A percentile compares a stretch with the other conserved stretches of the same genome.
Conservation (phyloP, 2,888 invertebrate genomes). For the Xanthostigma xanthostigma region DNA sequence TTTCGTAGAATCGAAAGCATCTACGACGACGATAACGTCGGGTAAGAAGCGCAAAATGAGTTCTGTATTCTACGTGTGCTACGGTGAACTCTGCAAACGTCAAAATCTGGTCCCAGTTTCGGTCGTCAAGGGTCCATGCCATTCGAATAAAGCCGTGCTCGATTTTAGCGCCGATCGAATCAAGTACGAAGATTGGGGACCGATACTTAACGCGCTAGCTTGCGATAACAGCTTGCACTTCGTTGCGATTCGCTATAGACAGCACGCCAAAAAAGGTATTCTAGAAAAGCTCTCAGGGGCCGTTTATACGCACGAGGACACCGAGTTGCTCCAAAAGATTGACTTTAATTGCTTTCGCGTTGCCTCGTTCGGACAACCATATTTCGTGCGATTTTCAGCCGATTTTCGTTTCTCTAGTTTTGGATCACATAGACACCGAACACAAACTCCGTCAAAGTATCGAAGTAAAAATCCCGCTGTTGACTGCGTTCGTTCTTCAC, state of each 20-base stretch:
- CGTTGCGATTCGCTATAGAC: slow-evolving; percentile 43
- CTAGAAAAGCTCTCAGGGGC: no score
- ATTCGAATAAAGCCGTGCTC: not conserved
- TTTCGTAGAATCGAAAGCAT: not conserved
- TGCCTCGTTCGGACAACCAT: no score
- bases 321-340: no score
- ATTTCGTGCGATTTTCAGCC: no score
- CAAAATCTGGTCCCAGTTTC: slow-evolving; percentile 23
- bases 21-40: not conserved
- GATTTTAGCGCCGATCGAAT: slow-evolving; percentile 64
- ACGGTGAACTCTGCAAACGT: slow-evolving; percentile 26
- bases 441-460: slow-evolving; percentile 38
- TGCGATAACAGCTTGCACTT: slow-evolving; percentile 56
- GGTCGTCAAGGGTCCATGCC: slow-evolving; percentile 17
- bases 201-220: slow-evolving; percentile 55
- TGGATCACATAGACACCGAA: slow-evolving; percentile 35
- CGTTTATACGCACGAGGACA: no score
- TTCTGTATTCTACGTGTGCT: slow-evolving; percentile 28
- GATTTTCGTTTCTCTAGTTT: slow-evolving; percentile 13
- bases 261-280: slow-evolving; percentile 4
- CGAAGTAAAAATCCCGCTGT: slow-evolving; percentile 42
- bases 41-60: slow-evolving; percentile 2
- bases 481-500: not conserved
- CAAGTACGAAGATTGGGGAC: slow-evolving; percentile 60
- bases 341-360: no score